Percentiles rank a stretch among this genome's conserved stretches.
Conservation (phyloP, 2,113 vertebrate genomes). For the Glaucidium brasilianum region DNA sequence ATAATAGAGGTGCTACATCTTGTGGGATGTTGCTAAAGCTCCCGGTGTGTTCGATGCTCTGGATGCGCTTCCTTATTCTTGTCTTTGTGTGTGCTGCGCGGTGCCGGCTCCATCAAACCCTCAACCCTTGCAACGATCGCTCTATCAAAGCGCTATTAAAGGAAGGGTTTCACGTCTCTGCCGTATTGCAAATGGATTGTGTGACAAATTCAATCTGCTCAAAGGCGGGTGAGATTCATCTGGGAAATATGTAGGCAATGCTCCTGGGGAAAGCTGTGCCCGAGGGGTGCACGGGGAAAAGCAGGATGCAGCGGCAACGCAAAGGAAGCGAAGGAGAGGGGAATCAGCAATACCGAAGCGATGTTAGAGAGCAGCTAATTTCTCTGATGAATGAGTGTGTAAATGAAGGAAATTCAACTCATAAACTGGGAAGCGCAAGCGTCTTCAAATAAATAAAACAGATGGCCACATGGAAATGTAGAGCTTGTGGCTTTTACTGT, state of each 20-base stretch:
- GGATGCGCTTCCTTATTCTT: background rate
- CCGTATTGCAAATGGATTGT: fast-evolving
- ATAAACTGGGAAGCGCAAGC: background rate
- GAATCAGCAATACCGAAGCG: background rate
- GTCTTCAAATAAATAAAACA: background rate
- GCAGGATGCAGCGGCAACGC: background rate
- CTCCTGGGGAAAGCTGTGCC: background rate
- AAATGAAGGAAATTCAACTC: background rate
- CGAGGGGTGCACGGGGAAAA: background rate
- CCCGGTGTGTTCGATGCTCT: background rate
- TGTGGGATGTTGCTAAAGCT: background rate
- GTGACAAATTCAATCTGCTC: background rate
- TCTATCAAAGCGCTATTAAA: background rate
- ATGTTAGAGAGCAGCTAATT: background rate
- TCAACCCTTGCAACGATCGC: background rate
- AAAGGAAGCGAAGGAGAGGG: background rate
- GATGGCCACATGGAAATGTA: background rate
- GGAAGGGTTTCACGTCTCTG: background rate
- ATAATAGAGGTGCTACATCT: background rate
- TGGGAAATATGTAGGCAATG: background rate
- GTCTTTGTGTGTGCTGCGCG: background rate
- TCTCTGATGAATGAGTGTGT: background rate
- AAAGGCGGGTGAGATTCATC: background rate
- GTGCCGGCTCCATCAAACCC: background rate
- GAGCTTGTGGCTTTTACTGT: background rate